Conservation (phyloP, 2,888 invertebrate species). For the Tachina fera region DNA sequence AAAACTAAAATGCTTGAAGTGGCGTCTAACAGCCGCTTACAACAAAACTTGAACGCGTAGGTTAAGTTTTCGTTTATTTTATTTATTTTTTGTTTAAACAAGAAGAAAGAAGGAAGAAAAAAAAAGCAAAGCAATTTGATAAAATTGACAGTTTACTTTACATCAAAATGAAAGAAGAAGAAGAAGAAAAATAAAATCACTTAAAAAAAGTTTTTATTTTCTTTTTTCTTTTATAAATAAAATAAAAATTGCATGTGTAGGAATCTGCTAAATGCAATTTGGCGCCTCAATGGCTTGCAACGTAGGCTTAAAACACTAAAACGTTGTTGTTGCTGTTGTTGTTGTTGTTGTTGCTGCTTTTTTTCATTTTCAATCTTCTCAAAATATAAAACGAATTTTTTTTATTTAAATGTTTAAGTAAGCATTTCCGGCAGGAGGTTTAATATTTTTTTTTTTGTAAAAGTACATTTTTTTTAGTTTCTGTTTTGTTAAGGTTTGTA, state of each 20-base stretch:
- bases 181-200: slow-evolving; percentile 29
- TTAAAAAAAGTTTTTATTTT: slow-evolving; percentile 46
- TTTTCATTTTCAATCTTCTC: slow-evolving; percentile 17
- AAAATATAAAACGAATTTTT: slow-evolving; percentile 28
- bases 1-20: slow-evolving; percentile 64
- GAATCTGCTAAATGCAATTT: slow-evolving; percentile 71
- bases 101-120: neutral
- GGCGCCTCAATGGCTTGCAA: slow-evolving; percentile 71
- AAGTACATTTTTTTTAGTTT: slow-evolving; percentile 29
- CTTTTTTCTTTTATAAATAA: slow-evolving; percentile 3
- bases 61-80: slow-evolving; percentile 62
- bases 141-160: slow-evolving; percentile 73
- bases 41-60: slow-evolving; percentile 58
- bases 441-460: slow-evolving; percentile 13
- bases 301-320: slow-evolving; percentile 67
- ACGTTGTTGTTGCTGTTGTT: slow-evolving; percentile 11
- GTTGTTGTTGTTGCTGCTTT: neutral
- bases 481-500: slow-evolving; percentile 25
- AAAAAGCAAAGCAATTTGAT: slow-evolving; percentile 68
- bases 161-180: slow-evolving; percentile 49
- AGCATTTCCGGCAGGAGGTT: slow-evolving; percentile 69
- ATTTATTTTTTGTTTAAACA: neutral
- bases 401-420: slow-evolving; percentile 69
- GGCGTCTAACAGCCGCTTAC: slow-evolving; percentile 72
- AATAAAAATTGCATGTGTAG: slow-evolving; percentile 65